These are phyloP conservation scores for Choristoneura rosaceana DNA, from an alignment of 2,888 invertebrate species.

Conservation along the genomic window DNA sequence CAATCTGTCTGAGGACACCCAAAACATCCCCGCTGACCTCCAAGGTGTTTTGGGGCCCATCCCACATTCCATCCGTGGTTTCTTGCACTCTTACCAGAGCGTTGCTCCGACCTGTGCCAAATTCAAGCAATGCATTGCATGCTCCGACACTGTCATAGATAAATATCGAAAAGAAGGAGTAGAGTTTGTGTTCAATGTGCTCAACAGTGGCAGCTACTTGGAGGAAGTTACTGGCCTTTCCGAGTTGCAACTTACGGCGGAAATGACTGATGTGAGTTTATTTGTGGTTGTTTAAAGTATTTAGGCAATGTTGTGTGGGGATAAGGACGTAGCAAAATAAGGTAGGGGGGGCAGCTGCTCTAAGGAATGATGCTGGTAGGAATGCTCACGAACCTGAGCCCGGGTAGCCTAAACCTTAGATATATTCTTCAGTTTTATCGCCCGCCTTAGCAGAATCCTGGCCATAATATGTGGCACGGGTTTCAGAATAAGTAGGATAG, in stretches of 20 bases:
- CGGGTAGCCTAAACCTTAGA: no score
- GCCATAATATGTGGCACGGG: no score
- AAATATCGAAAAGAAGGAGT: slow-evolving; percentile 83
- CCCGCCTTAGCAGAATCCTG: no score
- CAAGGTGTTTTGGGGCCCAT: slow-evolving; percentile 92
- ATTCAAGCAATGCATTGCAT: slow-evolving; percentile 97
- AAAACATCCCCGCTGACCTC: slow-evolving; percentile 62
- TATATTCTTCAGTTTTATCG: no score
- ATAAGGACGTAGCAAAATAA: not conserved
- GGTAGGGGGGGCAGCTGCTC: no score
- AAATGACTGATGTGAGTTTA: slow-evolving; percentile 84
- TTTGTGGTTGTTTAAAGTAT: not conserved
- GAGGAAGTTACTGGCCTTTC: slow-evolving; percentile 94
- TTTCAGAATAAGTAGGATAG: no score
- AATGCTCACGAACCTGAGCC: no score
- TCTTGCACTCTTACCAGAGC: slow-evolving; percentile 92
- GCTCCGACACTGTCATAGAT: slow-evolving; percentile 87
- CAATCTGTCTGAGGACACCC: slow-evolving; percentile 68
- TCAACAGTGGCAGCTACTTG: slow-evolving; percentile 92
- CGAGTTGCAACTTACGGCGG: slow-evolving; percentile 85
- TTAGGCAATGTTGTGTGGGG: not conserved
- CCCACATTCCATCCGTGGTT: slow-evolving; percentile 97
- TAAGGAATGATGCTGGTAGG: no score
- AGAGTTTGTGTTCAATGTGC: slow-evolving; percentile 91
- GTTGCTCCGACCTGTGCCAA: slow-evolving; percentile 93